A percentile compares a stretch with the other conserved stretches of the same genome.
phyloP scores from a whole-genome alignment of 2,888 invertebrate genomes.

The Cosmopolites sordidus region DNA sequence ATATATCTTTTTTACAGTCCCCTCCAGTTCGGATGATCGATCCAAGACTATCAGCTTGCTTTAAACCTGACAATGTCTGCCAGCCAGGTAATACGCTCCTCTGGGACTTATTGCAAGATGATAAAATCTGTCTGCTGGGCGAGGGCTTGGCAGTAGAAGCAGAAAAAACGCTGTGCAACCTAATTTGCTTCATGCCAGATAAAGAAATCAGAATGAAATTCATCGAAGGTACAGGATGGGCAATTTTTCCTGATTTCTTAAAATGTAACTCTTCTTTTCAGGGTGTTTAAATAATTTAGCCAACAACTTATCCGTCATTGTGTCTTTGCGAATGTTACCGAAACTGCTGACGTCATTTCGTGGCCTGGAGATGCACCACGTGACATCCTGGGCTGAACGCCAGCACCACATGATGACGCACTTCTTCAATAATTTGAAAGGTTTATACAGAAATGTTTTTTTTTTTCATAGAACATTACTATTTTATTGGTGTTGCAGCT shows the following conservation, averaged over 20 bases:
- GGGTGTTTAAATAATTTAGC: conserved; percentile 27
- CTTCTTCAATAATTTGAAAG: conserved; percentile 81
- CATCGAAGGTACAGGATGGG: conserved; percentile 67
- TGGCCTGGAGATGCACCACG: conserved; percentile 79
- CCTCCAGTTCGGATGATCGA: conserved; percentile 44
- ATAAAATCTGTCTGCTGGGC: conserved; percentile 79
- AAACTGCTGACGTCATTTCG: conserved; percentile 86
- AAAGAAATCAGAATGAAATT: conserved; percentile 88
- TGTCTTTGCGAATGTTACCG: conserved; percentile 81
- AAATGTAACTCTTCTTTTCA: conserved; percentile 10
- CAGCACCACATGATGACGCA: conserved; percentile 90
- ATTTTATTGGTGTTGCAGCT: conserved; percentile 49
- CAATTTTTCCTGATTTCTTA: neutral
- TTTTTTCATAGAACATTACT: too few species aligned
- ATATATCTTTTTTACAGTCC: conserved; percentile 31
- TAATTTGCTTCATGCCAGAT: conserved; percentile 87
- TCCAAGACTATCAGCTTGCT: conserved; percentile 46
- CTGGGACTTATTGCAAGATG: conserved; percentile 92
- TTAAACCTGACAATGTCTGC: conserved; percentile 64
- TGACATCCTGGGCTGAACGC: conserved; percentile 89
- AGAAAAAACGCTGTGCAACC: conserved; percentile 84
- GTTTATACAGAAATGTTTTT: conserved; percentile 4
- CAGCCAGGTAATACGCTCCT: conserved; percentile 87
- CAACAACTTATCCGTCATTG: conserved; percentile 65
- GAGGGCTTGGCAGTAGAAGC: conserved; percentile 91